These are phyloP conservation scores for Exaiptasia diaphana DNA, from an alignment of 64 coral and sea anemone species.

Conservation along the genomic window DNA sequence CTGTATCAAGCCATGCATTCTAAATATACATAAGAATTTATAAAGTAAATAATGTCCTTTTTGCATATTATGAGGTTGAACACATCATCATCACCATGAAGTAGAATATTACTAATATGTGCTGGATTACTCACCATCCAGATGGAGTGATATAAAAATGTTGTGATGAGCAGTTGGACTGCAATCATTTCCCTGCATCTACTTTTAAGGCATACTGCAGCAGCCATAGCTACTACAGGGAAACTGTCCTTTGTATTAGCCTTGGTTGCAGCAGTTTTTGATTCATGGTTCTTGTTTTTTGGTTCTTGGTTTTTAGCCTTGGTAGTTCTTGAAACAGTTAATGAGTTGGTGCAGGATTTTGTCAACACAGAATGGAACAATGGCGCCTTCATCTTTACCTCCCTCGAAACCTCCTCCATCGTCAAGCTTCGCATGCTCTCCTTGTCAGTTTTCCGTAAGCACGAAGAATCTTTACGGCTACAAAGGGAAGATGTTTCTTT, in stretches of 20 bases:
- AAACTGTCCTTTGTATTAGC: neutral
- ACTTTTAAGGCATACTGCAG: conserved; percentile 49
- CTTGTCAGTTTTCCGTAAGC: conserved; percentile 48
- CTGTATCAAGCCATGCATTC: no score
- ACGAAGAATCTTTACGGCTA: neutral
- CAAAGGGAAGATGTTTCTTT: neutral
- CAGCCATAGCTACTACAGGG: conserved; percentile 63
- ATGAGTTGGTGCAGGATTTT: conserved; percentile 18
- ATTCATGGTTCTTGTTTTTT: no score
- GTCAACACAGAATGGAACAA: conserved; percentile 45
- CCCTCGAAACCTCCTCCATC: conserved; percentile 35
- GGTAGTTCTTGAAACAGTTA: neutral
- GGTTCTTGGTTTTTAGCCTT: neutral
- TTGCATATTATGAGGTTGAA: no score
- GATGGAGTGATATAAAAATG: conserved; percentile 65
- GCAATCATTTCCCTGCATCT: conserved; percentile 64
- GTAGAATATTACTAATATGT: no score
- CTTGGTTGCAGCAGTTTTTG: neutral
- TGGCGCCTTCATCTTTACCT: conserved; percentile 54
- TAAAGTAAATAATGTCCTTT: no score
- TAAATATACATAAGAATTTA: no score
- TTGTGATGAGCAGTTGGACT: conserved; percentile 60
- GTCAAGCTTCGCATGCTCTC: conserved; percentile 44
- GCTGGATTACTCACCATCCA: conserved; percentile 67
- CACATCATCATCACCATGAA: no score